Percentiles rank a stretch among this genome's conserved stretches.
These are phyloP conservation scores for Catharus ustulatus DNA, from an alignment of 2,797 vertebrate genomes.

Conservation along the genomic window DNA sequence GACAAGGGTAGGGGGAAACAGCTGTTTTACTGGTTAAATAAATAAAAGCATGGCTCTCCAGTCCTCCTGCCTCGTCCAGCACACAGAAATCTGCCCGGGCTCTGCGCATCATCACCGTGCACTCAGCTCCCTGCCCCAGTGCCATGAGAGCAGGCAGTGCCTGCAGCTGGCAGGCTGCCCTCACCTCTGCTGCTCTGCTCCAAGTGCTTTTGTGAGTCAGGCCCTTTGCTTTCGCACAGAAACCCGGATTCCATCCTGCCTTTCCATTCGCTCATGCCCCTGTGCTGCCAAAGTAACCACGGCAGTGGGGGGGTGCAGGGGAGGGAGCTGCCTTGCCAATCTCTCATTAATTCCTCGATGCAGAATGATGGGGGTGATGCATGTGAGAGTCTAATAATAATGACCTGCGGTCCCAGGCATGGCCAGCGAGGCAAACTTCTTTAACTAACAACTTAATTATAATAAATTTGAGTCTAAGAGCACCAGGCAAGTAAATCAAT, in stretches of 20 bases:
- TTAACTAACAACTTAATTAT: slow-evolving; percentile 63
- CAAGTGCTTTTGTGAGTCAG: slow-evolving; percentile 67
- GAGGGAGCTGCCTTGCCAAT: slow-evolving; percentile 13
- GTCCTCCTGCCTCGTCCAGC: neutral
- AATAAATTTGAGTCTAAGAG: slow-evolving; percentile 52
- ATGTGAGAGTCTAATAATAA: slow-evolving; percentile 30
- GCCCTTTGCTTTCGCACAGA: slow-evolving; percentile 28
- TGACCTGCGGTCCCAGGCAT: slow-evolving; percentile 53
- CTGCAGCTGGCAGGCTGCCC: slow-evolving; percentile 58
- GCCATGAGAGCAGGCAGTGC: neutral
- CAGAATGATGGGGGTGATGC: slow-evolving; percentile 44
- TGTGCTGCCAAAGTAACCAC: slow-evolving; percentile 74
- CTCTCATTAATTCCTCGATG: slow-evolving; percentile 67
- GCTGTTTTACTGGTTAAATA: neutral
- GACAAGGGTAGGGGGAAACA: neutral
- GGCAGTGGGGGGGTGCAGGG: neutral
- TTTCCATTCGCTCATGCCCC: slow-evolving; percentile 77
- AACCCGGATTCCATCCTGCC: slow-evolving; percentile 28
- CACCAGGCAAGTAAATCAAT: slow-evolving; percentile 66
- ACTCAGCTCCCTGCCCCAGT: neutral
- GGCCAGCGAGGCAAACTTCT: slow-evolving; percentile 26
- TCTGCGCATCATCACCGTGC: neutral
- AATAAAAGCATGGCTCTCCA: neutral
- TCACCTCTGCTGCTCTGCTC: neutral
- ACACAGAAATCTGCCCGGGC: neutral